Percentiles rank a stretch among this genome's conserved stretches.
phyloP scores from a whole-genome alignment of 1,140 invertebrate species.

The Drosophila bifasciata region DNA sequence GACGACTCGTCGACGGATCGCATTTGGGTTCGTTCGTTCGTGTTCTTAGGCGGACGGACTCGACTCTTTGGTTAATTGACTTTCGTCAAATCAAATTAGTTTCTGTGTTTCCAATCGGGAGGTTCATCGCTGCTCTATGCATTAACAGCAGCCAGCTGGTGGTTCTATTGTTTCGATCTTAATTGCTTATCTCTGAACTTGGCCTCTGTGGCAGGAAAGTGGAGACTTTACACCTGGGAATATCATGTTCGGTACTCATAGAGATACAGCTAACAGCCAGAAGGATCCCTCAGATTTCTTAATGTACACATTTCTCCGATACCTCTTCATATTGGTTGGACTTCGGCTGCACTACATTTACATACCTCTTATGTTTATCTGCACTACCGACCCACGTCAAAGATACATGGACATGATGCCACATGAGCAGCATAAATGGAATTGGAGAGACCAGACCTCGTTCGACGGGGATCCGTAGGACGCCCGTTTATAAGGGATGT shows the following conservation, averaged over 20 bases:
- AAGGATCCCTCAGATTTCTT: too few species aligned
- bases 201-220: conserved; percentile 17
- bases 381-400: conserved; percentile 46
- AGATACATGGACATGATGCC: too few species aligned
- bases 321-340: conserved; percentile 26
- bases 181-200: conserved; percentile 50
- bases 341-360: conserved; percentile 48
- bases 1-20: not conserved
- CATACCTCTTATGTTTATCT: conserved; percentile 51
- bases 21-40: conserved; percentile 20
- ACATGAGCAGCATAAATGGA: conserved; percentile 57
- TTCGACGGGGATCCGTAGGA: conserved; percentile 29
- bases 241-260: conserved; percentile 15
- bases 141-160: conserved; percentile 20
- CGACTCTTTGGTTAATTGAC: conserved; percentile 56
- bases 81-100: conserved; percentile 62
- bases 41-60: conserved; percentile 21
- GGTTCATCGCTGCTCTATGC: conserved; percentile 1
- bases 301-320: not conserved
- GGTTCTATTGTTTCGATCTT: conserved; percentile 27
- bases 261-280: conserved; percentile 9
- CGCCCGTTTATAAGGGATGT: conserved; percentile 31
- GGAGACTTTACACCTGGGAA: not conserved
- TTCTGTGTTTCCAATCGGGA: conserved; percentile 45
- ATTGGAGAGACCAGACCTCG: conserved; percentile 46